Conservation (phyloP, 64 coral and sea anemone species). For the Anthopleura sola region DNA sequence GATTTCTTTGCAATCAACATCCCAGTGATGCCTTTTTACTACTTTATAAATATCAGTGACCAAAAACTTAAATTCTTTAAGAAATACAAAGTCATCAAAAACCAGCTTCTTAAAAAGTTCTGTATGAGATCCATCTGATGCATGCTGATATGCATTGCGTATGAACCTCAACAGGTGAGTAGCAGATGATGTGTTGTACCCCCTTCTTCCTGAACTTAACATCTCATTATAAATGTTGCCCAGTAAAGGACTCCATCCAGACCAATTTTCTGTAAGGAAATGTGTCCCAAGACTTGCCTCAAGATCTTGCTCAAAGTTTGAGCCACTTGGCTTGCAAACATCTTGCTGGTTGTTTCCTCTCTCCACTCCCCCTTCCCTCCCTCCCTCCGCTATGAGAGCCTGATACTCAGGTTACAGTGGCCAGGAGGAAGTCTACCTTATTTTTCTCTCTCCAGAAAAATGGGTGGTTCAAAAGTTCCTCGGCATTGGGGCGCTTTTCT, state of each 20-base stretch:
- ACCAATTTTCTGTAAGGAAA: background rate
- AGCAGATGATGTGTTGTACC: constrained; percentile 27
- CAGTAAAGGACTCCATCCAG: background rate
- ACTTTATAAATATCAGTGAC: background rate
- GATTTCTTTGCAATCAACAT: background rate
- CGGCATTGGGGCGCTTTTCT: background rate
- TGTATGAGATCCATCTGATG: background rate
- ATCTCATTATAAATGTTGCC: constrained; percentile 15
- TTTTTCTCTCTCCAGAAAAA: constrained; percentile 25
- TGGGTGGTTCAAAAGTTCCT: background rate
- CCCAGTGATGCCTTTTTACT: background rate
- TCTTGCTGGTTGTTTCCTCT: too few species aligned
- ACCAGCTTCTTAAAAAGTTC: background rate
- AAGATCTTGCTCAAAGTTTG: background rate
- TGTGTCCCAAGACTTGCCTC: background rate
- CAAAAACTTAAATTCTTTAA: background rate
- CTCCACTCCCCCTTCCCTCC: too few species aligned
- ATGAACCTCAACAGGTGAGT: constrained; percentile 8
- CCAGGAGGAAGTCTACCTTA: background rate
- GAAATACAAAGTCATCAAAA: background rate
- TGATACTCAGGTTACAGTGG: constrained; percentile 11
- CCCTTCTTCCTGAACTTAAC: background rate
- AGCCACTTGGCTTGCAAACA: background rate
- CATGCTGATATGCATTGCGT: background rate
- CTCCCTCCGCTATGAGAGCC: too few species aligned